Percentiles rank a stretch among this genome's conserved stretches.
phyloP scores from a whole-genome alignment of 2,797 vertebrate genomes.

The Diceros bicornis region DNA sequence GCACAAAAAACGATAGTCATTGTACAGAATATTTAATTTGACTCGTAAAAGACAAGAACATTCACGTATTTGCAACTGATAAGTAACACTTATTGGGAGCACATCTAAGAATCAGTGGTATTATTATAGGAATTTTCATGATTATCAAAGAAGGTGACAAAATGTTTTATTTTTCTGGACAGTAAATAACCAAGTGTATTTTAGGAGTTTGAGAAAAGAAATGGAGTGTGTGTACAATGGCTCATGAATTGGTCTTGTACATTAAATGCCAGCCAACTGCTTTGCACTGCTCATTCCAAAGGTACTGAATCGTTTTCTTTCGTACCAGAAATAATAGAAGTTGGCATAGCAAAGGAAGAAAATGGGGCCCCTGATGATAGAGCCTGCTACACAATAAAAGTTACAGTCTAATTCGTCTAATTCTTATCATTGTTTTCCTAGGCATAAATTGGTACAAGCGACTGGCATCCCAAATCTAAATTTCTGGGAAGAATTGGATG shows the following conservation, averaged over 20 bases:
- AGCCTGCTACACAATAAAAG: constrained; percentile 33
- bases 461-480: not conserved
- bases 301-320: constrained; percentile 61
- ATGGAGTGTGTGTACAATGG: constrained; percentile 6
- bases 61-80: not conserved
- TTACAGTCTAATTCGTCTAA: constrained; percentile 52
- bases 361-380: constrained; percentile 12
- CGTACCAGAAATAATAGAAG: constrained; percentile 61
- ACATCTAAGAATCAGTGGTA: not conserved
- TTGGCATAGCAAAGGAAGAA: constrained; percentile 1
- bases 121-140: not conserved
- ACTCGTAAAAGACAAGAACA: not conserved
- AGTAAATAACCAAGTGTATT: not conserved
- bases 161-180: not conserved
- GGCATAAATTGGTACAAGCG: constrained; percentile 34
- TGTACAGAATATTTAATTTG: not conserved
- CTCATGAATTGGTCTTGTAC: constrained; percentile 52
- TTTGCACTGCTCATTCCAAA: constrained; percentile 51
- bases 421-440: constrained; percentile 53
- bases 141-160: not conserved
- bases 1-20: not conserved
- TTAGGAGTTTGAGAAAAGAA: not conserved
- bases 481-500: not conserved
- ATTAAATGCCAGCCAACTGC: not conserved
- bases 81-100: not conserved